Evolutionary conservation across 2,797 vertebrate genomes (phyloP), one percentile per base, ranked within the genome.

Genomic region (Myoxocephalus aenaeus): DNA sequence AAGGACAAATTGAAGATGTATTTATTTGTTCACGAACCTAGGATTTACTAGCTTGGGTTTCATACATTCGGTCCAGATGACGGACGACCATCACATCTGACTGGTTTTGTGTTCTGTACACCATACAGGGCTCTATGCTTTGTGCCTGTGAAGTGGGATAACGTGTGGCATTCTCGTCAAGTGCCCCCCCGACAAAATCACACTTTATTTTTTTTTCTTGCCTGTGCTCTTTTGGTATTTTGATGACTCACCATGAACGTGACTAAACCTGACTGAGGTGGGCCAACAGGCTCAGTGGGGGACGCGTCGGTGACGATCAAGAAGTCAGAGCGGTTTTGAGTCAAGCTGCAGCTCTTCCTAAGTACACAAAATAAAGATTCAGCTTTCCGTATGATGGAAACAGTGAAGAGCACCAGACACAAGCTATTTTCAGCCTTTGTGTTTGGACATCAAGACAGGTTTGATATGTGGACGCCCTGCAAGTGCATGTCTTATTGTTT

Each of bases 211-310:
- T 38, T 10, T 3, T 5, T 7, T 14, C 36, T 64, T 64, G 69
- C 32, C 42, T 25, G 46, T 70, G 64, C 53, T 67, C 66, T 76
- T 78, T 74, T 65, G 65, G 64, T 57, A 51, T 50, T 79, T 80
- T 68, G 32, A 59, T 87, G 82, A 89, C 73, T 85, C 78, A 83
- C 54, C 53, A 18, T 80, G 73, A 83, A 51, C 2, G 38, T 70
- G 66, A 77, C 50, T 61, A 56, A 82, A 82, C 53, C 74, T 72
- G 81, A 79, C 68, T 59, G 58, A 62, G 72, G 66, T 72, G 59
- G 73, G 75, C 74, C 82, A 74, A 79, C 83, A 80, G 70, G n/a
- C 68, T 2, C 70, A 61, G 65, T 15, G 7, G 75, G 69, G 54
- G 54, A 44, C 25, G 51, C 44, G 57, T 48, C 65, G 27, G 38